A percentile compares a stretch with the other conserved stretches of the same genome.
Evolutionary conservation across 2,888 invertebrate genomes (phyloP).

Genomic region (Xanthia icteritia): DNA sequence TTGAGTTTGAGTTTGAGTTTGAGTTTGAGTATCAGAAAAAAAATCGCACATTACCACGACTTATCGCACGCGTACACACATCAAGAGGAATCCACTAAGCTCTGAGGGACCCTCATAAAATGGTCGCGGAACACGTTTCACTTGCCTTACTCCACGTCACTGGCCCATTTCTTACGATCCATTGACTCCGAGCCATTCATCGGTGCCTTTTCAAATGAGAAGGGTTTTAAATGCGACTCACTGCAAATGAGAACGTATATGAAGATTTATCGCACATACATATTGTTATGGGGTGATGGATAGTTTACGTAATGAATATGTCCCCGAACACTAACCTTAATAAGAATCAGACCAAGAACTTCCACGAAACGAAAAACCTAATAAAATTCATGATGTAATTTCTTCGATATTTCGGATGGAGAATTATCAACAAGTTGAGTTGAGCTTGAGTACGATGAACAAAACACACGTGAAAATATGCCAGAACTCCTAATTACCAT

Average conservation of each 20-base stretch:
- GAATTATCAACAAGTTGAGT: slow-evolving; percentile 21
- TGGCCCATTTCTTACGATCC: slow-evolving; percentile 89
- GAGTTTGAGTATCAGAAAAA: too few relatives aligned
- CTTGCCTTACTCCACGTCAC: slow-evolving; percentile 83
- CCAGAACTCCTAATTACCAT: slow-evolving; percentile 42
- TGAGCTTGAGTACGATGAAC: slow-evolving; percentile 24
- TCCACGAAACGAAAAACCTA: slow-evolving; percentile 3
- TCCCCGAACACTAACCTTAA: slow-evolving; percentile 10
- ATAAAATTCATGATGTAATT: slow-evolving; percentile 25
- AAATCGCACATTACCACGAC: slow-evolving; percentile 58
- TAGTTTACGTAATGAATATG: slow-evolving; percentile 35
- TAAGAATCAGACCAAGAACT: background rate
- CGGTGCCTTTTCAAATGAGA: slow-evolving; percentile 86
- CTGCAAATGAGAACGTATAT: slow-evolving; percentile 83
- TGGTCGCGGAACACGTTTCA: slow-evolving; percentile 80
- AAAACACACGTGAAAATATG: slow-evolving; percentile 50
- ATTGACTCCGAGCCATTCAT: slow-evolving; percentile 88
- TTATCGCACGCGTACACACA: slow-evolving; percentile 63
- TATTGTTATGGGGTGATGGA: slow-evolving; percentile 66
- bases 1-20: too few relatives aligned
- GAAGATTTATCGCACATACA: slow-evolving; percentile 75
- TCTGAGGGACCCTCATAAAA: slow-evolving; percentile 75
- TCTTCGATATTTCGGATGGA: slow-evolving; percentile 2
- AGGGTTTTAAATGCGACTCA: slow-evolving; percentile 83
- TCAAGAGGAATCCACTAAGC: slow-evolving; percentile 65